Evolutionary conservation across 2,888 invertebrate species (phyloP).

Genomic region (Drosophila borealis): DNA sequence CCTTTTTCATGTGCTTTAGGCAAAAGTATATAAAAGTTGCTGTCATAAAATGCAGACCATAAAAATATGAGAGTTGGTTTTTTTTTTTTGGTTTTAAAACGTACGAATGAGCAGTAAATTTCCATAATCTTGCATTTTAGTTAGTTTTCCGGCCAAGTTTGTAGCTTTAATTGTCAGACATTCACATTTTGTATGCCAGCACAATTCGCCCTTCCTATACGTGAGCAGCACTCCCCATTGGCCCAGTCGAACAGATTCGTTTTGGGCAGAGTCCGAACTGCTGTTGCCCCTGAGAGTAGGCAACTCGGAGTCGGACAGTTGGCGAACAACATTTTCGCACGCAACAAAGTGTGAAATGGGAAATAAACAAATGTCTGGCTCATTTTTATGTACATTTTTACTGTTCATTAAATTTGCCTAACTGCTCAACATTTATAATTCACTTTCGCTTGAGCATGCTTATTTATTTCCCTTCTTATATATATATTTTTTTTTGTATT

Average conservation of each 20-base stretch:
- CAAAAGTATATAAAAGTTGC: too few relatives aligned
- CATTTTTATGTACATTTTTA: constrained; percentile 57
- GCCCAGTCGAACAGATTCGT: background rate
- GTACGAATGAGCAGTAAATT: background rate
- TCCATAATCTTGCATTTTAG: background rate
- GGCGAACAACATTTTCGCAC: constrained; percentile 26
- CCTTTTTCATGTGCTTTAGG: too few relatives aligned
- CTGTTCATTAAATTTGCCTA: constrained; percentile 71
- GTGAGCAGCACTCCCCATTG: background rate
- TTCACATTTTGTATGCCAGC: background rate
- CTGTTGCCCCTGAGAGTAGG: constrained; percentile 16
- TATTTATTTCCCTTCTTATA: constrained; percentile 1
- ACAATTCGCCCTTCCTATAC: background rate
- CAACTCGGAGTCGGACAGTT: constrained; percentile 1
- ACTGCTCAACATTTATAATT: constrained; percentile 67
- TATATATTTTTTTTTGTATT: background rate
- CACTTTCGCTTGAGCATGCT: constrained; percentile 20
- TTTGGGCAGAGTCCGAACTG: background rate
- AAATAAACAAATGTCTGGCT: constrained; percentile 57
- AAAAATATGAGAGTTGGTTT: background rate
- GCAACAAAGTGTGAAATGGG: constrained; percentile 22
- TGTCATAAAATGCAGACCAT: too few relatives aligned
- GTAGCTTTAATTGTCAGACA: background rate
- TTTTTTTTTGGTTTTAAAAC: too few relatives aligned
- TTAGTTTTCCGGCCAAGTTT: background rate